Conservation (phyloP, 2,113 vertebrate species). For the Pavo muticus region DNA sequence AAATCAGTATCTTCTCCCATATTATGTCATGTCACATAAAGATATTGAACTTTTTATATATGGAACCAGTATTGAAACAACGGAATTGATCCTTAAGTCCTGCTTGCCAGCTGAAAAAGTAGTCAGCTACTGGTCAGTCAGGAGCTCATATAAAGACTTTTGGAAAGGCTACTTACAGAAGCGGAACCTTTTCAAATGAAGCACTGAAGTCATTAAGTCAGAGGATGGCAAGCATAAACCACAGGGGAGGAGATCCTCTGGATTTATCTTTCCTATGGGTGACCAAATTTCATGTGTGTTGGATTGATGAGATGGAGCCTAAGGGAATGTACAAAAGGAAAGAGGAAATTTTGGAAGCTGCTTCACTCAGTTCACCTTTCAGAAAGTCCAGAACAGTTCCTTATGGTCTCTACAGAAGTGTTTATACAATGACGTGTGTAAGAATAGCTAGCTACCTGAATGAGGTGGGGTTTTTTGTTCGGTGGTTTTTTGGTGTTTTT, state of each 20-base stretch:
- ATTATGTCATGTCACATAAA: neutral
- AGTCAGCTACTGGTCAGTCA: neutral
- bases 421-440: constrained; percentile 47
- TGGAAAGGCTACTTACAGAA: neutral
- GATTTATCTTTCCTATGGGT: constrained; percentile 48
- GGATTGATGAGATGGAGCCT: constrained; percentile 42
- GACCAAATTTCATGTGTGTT: constrained; percentile 60
- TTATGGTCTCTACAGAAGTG: constrained; percentile 41
- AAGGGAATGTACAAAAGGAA: neutral
- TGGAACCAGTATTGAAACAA: neutral
- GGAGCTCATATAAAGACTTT: neutral
- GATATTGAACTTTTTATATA: neutral
- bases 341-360: constrained; percentile 33
- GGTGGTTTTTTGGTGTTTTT: too few relatives aligned
- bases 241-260: constrained; percentile 36
- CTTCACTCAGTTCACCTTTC: constrained; percentile 35
- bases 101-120: neutral
- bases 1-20: neutral
- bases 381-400: constrained; percentile 36
- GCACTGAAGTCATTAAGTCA: neutral
- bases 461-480: neutral
- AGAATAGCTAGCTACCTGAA: neutral
- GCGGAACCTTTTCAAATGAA: neutral
- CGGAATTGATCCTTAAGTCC: neutral
- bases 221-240: constrained; percentile 22